phyloP scores from a whole-genome alignment of 2,797 vertebrate genomes.

The Brachymystax lenok region DNA sequence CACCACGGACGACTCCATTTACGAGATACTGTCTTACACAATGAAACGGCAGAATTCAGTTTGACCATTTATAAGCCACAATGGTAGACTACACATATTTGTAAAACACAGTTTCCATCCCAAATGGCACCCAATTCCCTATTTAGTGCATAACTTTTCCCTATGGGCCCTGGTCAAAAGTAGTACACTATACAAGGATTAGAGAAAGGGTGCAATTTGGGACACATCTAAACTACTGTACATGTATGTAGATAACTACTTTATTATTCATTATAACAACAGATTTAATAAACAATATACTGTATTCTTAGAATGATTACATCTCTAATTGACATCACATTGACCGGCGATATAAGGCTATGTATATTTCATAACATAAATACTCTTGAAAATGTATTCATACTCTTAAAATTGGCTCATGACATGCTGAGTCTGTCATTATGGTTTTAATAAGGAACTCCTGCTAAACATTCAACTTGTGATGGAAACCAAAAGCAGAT shows the following conservation, averaged over 20 bases:
- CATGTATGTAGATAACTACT: conserved; percentile 39
- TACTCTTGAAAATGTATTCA: background rate
- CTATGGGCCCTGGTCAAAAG: background rate
- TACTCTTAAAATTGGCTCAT: conserved; percentile 16
- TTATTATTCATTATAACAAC: conserved; percentile 42
- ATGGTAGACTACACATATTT: conserved; percentile 42
- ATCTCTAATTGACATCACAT: conserved; percentile 62
- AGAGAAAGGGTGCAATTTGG: background rate
- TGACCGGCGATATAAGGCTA: conserved; percentile 60
- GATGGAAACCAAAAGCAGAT: conserved; percentile 16
- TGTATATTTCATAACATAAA: conserved; percentile 28
- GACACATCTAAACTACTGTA: background rate
- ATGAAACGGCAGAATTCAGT: conserved; percentile 48
- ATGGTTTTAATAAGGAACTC: conserved; percentile 34
- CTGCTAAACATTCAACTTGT: conserved; percentile 11
- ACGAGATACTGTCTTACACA: conserved; percentile 49
- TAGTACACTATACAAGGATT: background rate
- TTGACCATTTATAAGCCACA: conserved; percentile 44
- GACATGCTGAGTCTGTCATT: conserved; percentile 49
- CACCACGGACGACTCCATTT: conserved; percentile 55
- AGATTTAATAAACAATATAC: conserved; percentile 41
- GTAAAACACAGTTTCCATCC: conserved; percentile 50
- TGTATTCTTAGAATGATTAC: conserved; percentile 40
- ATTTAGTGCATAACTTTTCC: background rate
- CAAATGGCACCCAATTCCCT: background rate